Evolutionary conservation across 2,113 vertebrate genomes (phyloP), one percentile per base, ranked within the genome.

Genomic region (Catharus bicknelli): DNA sequence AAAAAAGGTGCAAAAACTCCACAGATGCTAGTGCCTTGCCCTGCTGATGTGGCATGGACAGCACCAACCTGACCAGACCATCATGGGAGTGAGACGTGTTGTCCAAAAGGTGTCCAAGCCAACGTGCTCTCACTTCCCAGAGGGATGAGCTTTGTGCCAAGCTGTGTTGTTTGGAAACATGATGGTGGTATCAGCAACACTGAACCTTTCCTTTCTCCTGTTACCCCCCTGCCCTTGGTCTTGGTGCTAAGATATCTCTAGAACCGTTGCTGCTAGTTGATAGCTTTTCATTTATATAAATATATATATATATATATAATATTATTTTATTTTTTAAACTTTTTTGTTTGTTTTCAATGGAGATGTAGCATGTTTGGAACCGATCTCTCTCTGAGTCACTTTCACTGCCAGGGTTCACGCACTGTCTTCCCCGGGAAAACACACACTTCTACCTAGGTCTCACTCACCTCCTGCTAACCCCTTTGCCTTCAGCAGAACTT

Each of bases 191-290:
- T 98, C 97, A 97, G 95, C 96, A 96, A 97, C 97, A 98, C 97
- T 98, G 98, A 98, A 97, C 97, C 89, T 93, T 90, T 97, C 93
- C 94, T 93, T 67, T 79, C 61, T 93, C 93, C 86, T 84, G 45
- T 81, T 77, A 88, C 54, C 95, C 95, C 95, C 62, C 77, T 73
- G 94, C 93, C 96, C 94, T 94, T 97, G 97, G 97, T 98, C 97
- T 97, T 98, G 98, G 98, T 98, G 98, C 98, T 98, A 98, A 97
- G 95, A 97, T 97, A 98, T 98, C 96, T 98, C 97, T 98, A 98
- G 97, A 98, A 97, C 95, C 93, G 30, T 97, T 98, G 97, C 98
- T 98, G 98, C 98, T 98, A 98, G 97, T 93, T 88, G 75, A 97
- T 98, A 97, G 98, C 97, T 98, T 97, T 98, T 97, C 97, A 97